Evolutionary conservation across 2,888 invertebrate species (phyloP), one percentile per base, ranked within the genome.

Genomic region (Vannuccia rotundouncinata): DNA sequence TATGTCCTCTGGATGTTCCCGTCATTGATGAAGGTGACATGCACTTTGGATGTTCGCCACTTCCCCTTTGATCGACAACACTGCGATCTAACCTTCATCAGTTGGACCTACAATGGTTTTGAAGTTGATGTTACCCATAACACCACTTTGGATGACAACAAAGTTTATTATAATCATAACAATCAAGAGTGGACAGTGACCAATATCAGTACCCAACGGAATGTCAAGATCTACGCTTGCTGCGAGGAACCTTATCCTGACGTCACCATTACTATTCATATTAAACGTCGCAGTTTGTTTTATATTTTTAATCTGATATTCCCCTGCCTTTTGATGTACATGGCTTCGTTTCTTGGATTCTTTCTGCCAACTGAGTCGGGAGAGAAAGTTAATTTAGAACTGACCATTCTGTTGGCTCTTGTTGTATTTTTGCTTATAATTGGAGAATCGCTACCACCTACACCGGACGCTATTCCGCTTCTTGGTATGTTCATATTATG

Each of bases 61-160:
- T 90, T 90, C 83, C 90, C 90, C 0, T 90, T 90, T 81, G 90
- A 90, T 84, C 88, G 88, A 81, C 87, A 89, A 85, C 85, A 85
- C 81, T 90, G 89, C 82, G 85, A 86, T 30, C 86, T 89, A 84
- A 88, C 88, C 82, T 90, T 89, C 82, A 89, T 89, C 75, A 88
- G 88, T 0, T 90, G 90, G 90, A 89, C 89, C 2, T 89, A 89
- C 83, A 88, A 89, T 82, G 87, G 88, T 22, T 85, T 85, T 1
- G 2, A 29, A 27, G 75, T 89, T 80, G 84, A 84, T 82, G 31
- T 84, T 1, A 27, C 27, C 27, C 77, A 77, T 27, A 73, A 77
- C 59, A 27, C 27, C 27, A 66, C 22, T 66, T n/a, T 77, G 27
- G 77, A 77, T 10, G 59, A 31, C 1, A 77, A 77, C 30, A 29